Evolutionary conservation across 64 coral and sea anemone species (phyloP).

Genomic region (Actinia equina): DNA sequence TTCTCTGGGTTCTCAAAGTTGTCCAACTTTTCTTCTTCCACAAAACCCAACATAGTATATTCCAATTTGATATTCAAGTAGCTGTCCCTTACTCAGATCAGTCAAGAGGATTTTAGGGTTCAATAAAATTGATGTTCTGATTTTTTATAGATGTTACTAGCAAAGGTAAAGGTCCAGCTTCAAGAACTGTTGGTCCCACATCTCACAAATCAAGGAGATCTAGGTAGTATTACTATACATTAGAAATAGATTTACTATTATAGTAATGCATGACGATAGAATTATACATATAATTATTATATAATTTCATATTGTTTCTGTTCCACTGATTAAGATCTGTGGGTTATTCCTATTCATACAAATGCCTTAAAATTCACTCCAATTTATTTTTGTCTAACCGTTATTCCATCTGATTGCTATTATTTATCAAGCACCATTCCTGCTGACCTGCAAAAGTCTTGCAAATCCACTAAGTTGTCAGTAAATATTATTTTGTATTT

Average conservation of each 20-base stretch:
- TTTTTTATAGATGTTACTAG: not conserved
- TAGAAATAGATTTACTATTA: not conserved
- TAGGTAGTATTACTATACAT: not conserved
- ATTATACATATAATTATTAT: not conserved
- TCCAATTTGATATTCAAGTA: too few relatives aligned
- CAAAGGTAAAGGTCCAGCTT: not conserved
- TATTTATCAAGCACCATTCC: too few relatives aligned
- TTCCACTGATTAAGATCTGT: not conserved
- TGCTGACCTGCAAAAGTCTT: not conserved
- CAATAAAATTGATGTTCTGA: not conserved
- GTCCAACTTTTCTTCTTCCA: too few relatives aligned
- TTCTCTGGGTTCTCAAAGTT: too few relatives aligned
- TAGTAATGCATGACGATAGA: not conserved
- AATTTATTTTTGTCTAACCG: too few relatives aligned
- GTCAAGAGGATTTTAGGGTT: not conserved
- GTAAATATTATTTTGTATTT: too few relatives aligned
- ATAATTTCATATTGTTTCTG: not conserved
- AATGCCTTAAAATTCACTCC: too few relatives aligned
- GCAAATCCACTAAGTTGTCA: too few relatives aligned
- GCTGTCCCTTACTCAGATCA: not conserved
- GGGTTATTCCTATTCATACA: not conserved
- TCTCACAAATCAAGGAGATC: not conserved
- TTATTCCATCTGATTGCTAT: not conserved
- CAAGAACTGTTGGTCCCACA: not conserved
- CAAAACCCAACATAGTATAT: too few relatives aligned